Conservation (phyloP, 1,140 invertebrate species). For the Brachionus calyciflorus region DNA sequence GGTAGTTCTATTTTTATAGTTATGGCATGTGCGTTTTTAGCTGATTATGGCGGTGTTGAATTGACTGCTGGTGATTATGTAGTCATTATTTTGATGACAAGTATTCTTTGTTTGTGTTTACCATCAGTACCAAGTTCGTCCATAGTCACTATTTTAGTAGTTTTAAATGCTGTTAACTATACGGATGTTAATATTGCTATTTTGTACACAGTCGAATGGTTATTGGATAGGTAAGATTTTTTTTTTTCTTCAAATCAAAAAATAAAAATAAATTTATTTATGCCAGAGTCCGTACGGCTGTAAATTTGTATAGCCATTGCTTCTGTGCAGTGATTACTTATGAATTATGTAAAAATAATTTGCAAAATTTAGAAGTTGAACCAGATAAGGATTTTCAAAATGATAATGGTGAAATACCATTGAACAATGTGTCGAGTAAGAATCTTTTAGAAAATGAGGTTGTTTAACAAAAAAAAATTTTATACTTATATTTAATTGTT, state of each 20-base stretch:
- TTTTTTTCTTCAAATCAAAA: neutral
- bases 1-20: constrained; percentile 41
- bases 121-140: constrained; percentile 45
- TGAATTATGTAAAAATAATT: constrained; percentile 38
- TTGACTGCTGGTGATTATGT: constrained; percentile 31
- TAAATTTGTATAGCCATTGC: constrained; percentile 46
- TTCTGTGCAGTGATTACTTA: constrained; percentile 39
- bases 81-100: constrained; percentile 28
- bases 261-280: neutral
- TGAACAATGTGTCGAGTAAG: no score
- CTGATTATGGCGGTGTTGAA: neutral
- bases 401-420: neutral
- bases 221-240: constrained; percentile 10
- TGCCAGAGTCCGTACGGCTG: constrained; percentile 2
- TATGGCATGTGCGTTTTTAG: constrained; percentile 32
- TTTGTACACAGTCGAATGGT: constrained; percentile 45
- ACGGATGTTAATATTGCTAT: constrained; percentile 11
- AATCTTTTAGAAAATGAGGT: no score
- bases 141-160: constrained; percentile 36
- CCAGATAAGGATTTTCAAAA: neutral
- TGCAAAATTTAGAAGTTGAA: constrained; percentile 11
- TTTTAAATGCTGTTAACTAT: constrained; percentile 38
- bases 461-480: no score
- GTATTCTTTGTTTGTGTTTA: constrained; percentile 40
- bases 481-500: no score